Evolutionary conservation across 2,113 vertebrate species (phyloP).

Genomic region (Chlorocebus sabaeus): DNA sequence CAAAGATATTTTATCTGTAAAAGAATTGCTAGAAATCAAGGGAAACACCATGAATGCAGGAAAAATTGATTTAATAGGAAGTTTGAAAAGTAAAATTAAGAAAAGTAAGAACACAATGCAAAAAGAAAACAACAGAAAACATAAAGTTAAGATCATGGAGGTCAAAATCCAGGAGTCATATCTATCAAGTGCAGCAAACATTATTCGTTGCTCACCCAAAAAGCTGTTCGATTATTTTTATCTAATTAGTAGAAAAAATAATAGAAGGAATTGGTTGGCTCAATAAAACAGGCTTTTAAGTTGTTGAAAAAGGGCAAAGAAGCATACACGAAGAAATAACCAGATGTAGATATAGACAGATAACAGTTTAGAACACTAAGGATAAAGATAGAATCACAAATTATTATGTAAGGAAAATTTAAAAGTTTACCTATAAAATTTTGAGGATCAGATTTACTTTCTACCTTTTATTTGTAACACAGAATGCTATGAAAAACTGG

Average conservation of each 20-base stretch:
- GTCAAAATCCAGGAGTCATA: background rate
- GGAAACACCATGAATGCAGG: background rate
- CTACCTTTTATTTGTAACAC: background rate
- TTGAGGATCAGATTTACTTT: background rate
- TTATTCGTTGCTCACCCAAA: background rate
- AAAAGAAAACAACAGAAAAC: background rate
- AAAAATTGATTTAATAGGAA: background rate
- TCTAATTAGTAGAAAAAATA: background rate
- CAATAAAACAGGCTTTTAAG: background rate
- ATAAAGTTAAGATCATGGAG: background rate
- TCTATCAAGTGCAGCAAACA: background rate
- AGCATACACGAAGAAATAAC: background rate
- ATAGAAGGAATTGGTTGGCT: background rate
- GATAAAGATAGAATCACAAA: background rate
- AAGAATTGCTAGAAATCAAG: background rate
- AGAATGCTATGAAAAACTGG: background rate
- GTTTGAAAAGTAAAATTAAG: background rate
- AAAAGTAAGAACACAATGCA: background rate
- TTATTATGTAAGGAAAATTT: background rate
- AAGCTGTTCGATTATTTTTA: background rate
- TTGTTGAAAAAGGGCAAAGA: background rate
- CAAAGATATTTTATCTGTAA: background rate
- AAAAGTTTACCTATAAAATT: background rate
- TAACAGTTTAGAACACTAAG: background rate
- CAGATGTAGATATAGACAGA: background rate